Evolutionary conservation across 35 echinoderm and acorn worm species (phyloP).

Genomic region (Eucidaris tribuloides): DNA sequence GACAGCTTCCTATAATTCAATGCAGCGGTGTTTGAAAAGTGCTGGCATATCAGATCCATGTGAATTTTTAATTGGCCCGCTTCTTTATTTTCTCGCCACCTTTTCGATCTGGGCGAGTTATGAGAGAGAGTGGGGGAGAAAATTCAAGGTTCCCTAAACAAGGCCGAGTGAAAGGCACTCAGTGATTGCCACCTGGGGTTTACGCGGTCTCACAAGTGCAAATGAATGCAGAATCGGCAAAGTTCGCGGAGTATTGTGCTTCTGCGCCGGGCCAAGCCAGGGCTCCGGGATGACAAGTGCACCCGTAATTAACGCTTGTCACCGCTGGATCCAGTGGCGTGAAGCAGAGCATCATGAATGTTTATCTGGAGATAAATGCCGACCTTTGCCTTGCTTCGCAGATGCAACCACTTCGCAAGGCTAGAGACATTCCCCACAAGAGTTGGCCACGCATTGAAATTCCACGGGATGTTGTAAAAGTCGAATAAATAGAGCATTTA

Average conservation of each 20-base stretch:
- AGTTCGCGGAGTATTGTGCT: constrained; percentile 21
- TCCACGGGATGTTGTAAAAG: constrained; percentile 20
- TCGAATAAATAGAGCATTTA: constrained; percentile 1
- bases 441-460: neutral
- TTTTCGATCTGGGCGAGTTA: constrained; percentile 17
- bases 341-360: constrained; percentile 24
- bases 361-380: constrained; percentile 15
- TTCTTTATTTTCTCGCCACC: constrained; percentile 52
- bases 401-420: neutral
- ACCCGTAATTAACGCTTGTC: constrained; percentile 14
- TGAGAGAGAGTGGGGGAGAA: constrained; percentile 49
- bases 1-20: constrained; percentile 42
- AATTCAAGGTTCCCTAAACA: constrained; percentile 25
- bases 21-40: constrained; percentile 39
- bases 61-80: constrained; percentile 69
- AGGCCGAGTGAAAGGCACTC: neutral
- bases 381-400: neutral
- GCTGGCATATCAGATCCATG: constrained; percentile 34
- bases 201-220: constrained; percentile 59
- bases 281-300: neutral
- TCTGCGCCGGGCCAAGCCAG: neutral
- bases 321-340: constrained; percentile 18
- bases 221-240: constrained; percentile 46
- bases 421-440: neutral
- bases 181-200: constrained; percentile 73